A percentile compares a stretch with the other conserved stretches of the same genome.
Conservation (phyloP, 2,797 vertebrate genomes). For the Hypotaenidia philippensis region DNA sequence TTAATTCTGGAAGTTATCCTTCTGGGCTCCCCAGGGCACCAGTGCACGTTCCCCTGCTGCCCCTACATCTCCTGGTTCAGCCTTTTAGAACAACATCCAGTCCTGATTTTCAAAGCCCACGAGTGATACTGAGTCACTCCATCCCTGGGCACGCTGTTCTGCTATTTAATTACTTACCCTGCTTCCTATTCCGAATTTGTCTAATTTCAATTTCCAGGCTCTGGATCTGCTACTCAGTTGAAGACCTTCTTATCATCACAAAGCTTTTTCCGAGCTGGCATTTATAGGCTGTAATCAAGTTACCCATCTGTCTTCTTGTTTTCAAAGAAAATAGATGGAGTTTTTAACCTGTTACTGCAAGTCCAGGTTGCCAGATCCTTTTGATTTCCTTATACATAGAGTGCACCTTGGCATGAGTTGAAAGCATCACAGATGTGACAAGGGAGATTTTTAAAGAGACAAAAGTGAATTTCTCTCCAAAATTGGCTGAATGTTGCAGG, state of each 20-base stretch:
- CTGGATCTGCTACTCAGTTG: background rate
- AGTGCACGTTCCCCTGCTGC: fast-evolving
- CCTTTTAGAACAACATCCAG: background rate
- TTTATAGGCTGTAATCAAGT: background rate
- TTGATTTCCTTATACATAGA: background rate
- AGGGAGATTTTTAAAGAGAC: background rate
- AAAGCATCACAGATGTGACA: background rate
- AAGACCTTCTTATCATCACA: background rate
- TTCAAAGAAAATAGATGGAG: background rate
- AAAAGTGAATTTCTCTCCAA: background rate
- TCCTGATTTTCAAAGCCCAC: background rate
- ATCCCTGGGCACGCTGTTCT: background rate
- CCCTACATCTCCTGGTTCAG: background rate
- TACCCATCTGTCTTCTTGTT: background rate
- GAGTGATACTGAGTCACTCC: background rate
- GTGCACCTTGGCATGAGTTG: background rate
- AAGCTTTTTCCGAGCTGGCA: background rate
- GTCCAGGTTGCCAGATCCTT: background rate
- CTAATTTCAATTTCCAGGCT: background rate
- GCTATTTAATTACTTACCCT: background rate
- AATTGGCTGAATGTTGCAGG: background rate
- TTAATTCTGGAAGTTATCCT: background rate
- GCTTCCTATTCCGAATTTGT: background rate
- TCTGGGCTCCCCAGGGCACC: background rate
- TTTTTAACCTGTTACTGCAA: background rate